Base-by-base conservation (phyloP, 2,888 invertebrate genomes). In the Glomeris marginata region DNA sequence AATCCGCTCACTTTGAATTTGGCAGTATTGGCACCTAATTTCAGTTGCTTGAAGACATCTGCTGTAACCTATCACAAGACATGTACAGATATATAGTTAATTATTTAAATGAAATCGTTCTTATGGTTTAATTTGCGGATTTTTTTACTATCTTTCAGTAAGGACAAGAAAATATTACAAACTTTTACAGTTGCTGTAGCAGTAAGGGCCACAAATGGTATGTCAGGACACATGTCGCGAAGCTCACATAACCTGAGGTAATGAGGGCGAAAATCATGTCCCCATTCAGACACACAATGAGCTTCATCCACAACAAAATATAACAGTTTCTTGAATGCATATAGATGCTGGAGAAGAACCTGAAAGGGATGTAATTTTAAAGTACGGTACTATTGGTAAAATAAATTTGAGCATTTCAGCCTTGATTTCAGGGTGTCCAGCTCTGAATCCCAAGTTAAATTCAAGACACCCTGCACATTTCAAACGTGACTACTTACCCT, bases 281-380 rank as follows among this genome's bases (percentile, higher is more conserved):
- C 98, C 98, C 97, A 99, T 61, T 97, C 85, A 60, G 91, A 92
- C 0, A 98, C 90, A 71, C 94, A 94, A 69, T 94, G 94, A 1
- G 92, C 94, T 71, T 99, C 98, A 69, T 99, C 98, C 11, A 98
- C 84, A 20, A 94, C 82, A 59, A 98, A 78, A 66, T 87, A 91
- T 0, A 84, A 81, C 3, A 98, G 69, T 63, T 86, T 80, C 49
- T 82, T 77, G 61, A 78, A 77, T 60, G 80, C 81, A 49, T 78
- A 69, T 57, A 94, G 69, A 59, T 78, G 76, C 21, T 76, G 72
- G 53, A 84, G 70, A 1, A 87, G 65, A 41, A 72, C 70, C 73
- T 75, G 50, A 37, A 49, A 43, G 3, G 44, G 44, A 28, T 38
- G 20, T 11, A 52, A 51, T 13, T 15, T 28, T 41, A 51, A n/a